Evolutionary conservation across 2,113 vertebrate species (phyloP).

Genomic region (Patagioenas fasciata): DNA sequence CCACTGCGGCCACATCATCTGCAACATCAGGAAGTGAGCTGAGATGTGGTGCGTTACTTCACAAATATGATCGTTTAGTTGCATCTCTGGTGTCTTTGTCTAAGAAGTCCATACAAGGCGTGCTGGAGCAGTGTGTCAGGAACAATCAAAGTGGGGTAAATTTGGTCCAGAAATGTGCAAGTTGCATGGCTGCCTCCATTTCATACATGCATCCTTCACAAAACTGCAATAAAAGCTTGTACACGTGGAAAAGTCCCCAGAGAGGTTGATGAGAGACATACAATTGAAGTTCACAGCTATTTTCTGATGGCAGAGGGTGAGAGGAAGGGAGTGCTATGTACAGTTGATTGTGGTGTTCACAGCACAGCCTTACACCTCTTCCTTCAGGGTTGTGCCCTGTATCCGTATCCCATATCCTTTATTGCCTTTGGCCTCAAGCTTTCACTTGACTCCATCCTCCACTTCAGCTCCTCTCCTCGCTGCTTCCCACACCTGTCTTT

Average conservation of each 20-base stretch:
- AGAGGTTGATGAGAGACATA: neutral
- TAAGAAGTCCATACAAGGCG: neutral
- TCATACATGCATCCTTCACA: neutral
- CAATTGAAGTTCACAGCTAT: neutral
- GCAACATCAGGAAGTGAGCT: neutral
- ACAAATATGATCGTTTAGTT: neutral
- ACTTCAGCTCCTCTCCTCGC: accelerated
- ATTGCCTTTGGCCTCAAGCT: neutral
- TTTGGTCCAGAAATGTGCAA: neutral
- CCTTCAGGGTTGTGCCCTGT: accelerated
- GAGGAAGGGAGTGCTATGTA: neutral
- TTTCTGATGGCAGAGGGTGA: neutral
- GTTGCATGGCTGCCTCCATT: neutral
- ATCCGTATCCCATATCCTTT: neutral
- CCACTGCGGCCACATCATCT: accelerated
- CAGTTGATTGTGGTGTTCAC: neutral
- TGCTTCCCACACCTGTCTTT: accelerated
- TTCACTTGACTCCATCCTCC: neutral
- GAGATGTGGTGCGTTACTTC: neutral
- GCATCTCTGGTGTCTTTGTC: neutral
- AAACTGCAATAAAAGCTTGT: neutral
- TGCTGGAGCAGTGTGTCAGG: accelerated
- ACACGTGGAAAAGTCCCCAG: neutral
- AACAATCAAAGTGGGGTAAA: neutral
- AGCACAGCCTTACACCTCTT: neutral